Conservation (phyloP, 2,888 invertebrate species). For the Drosophila mimica region DNA sequence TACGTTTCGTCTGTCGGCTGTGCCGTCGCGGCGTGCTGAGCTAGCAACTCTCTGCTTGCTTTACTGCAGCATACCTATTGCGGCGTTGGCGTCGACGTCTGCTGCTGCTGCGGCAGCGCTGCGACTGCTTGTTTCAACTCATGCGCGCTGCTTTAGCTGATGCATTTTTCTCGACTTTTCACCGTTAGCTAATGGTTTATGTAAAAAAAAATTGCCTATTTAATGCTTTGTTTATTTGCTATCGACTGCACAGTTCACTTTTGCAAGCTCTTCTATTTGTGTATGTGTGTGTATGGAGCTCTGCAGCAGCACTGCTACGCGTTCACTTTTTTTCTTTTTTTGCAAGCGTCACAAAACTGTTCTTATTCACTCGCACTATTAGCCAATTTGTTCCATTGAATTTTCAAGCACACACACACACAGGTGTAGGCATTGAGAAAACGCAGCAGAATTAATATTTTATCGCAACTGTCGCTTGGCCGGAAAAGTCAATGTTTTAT, state of each 20-base stretch:
- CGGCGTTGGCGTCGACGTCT: slow-evolving; percentile 45
- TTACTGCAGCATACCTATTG: slow-evolving; percentile 57
- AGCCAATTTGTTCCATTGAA: slow-evolving; percentile 56
- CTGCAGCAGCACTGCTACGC: slow-evolving; percentile 46
- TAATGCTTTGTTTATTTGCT: slow-evolving; percentile 38
- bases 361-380: slow-evolving; percentile 65
- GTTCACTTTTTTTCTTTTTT: slow-evolving; percentile 53
- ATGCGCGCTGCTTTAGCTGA: slow-evolving; percentile 41
- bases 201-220: slow-evolving; percentile 33
- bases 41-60: slow-evolving; percentile 42
- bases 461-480: slow-evolving; percentile 37
- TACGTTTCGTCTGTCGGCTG: slow-evolving; percentile 49
- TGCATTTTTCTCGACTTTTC: slow-evolving; percentile 53
- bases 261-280: slow-evolving; percentile 11
- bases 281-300: slow-evolving; percentile 30
- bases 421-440: slow-evolving; percentile 29
- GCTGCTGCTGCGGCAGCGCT: slow-evolving; percentile 42
- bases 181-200: slow-evolving; percentile 41
- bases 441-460: slow-evolving; percentile 26
- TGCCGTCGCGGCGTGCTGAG: slow-evolving; percentile 47
- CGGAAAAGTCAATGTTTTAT: slow-evolving; percentile 71
- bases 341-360: slow-evolving; percentile 52
- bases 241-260: slow-evolving; percentile 38
- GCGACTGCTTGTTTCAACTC: slow-evolving; percentile 49
- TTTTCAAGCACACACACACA: slow-evolving; percentile 53